Evolutionary conservation across 1,140 invertebrate genomes (phyloP), one percentile per base, ranked within the genome.

Genomic region (Ostrea edulis): DNA sequence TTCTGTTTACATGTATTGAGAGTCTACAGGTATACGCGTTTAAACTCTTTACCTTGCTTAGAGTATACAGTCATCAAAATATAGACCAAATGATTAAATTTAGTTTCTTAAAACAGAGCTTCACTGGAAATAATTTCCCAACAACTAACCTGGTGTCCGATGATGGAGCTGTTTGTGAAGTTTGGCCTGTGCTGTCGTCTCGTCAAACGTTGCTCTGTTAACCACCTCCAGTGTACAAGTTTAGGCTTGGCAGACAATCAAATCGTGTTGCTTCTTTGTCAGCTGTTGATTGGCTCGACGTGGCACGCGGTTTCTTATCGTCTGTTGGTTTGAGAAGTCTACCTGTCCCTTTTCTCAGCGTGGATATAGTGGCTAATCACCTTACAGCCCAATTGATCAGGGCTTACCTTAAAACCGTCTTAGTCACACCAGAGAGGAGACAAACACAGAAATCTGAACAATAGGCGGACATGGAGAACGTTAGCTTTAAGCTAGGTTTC

Each of bases 171-270:
- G 7, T 25, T 29, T 35, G 68, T 35, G 17, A 20, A 62, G 58
- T 35, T 29, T 77, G 29, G 68, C 55, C 22, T 62, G 68, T 77
- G 68, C 22, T 77, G 68, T 8, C 17, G 68, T 35, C 68, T 25
- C 68, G 25, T 77, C 68, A 77, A 77, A 14, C 53, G 20, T 53
- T 83, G 82, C 82, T 83, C 82, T 83, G 20, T 17, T 52, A 54
- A 17, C 22, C 52, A 52, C 52, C 7, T 22, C 81, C 51, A 83
- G 20, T 87, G 44, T 84, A 84, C 86, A 84, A 87, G 86, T 87
- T 83, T 87, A 68, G 82, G 86, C 86, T 87, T 87, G 86, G 86
- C 86, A 87, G 55, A 83, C 82, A 68, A 87, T 87, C 86, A 87
- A 87, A 71, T 62, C 86, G 82, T 84, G 86, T 82, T 84, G 86